Conservation (phyloP, 1,140 invertebrate species). For the Paralvinella palmiformis region DNA sequence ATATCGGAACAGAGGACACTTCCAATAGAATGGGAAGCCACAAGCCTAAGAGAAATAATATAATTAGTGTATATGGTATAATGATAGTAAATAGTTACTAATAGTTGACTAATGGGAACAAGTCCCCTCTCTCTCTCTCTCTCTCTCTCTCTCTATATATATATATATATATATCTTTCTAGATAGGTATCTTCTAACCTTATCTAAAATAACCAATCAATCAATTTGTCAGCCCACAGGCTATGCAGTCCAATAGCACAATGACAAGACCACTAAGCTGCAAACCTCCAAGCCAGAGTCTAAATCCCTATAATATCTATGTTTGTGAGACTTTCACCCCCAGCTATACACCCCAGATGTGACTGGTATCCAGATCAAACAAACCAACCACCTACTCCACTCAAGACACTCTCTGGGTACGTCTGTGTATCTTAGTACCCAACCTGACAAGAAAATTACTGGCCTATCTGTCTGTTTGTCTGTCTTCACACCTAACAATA, state of each 20-base stretch:
- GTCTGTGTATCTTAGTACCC: slow-evolving; percentile 16
- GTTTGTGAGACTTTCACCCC: too few species aligned
- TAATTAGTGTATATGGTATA: slow-evolving; percentile 14
- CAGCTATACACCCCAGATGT: too few species aligned
- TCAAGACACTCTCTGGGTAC: slow-evolving; percentile 19
- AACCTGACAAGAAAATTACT: neutral
- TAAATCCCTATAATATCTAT: too few species aligned
- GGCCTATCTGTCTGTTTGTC: neutral
- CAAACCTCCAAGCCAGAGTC: too few species aligned
- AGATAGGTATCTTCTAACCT: slow-evolving; percentile 14
- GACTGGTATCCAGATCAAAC: too few species aligned
- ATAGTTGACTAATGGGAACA: neutral
- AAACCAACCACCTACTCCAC: slow-evolving; percentile 15
- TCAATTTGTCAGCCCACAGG: too few species aligned
- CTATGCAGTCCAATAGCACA: too few species aligned
- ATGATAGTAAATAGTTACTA: neutral
- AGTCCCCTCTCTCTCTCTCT: neutral
- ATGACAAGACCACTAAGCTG: too few species aligned
- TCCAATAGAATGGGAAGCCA: slow-evolving; percentile 82
- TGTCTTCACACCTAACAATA: neutral
- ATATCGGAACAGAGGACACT: slow-evolving; percentile 81
- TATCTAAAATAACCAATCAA: too few species aligned
- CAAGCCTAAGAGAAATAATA: slow-evolving; percentile 33
- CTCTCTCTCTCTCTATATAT: too few species aligned
- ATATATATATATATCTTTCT: too few species aligned